phyloP scores from a whole-genome alignment of 1,140 invertebrate species.

The Rhopalosiphum padi region DNA sequence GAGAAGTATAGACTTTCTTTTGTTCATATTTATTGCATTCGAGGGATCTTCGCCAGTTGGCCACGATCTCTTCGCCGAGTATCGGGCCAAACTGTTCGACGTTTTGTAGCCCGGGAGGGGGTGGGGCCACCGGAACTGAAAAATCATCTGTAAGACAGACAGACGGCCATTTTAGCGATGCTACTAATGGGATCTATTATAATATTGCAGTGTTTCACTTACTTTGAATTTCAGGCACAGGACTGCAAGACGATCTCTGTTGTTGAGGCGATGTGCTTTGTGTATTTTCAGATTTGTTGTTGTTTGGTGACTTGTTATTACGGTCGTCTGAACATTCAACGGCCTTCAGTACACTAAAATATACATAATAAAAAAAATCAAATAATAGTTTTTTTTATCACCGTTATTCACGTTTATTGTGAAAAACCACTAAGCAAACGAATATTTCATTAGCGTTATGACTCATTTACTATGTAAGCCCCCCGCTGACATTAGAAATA shows the following conservation, averaged over 20 bases:
- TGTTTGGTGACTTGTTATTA: slow-evolving; percentile 48
- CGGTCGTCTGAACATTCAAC: slow-evolving; percentile 53
- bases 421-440: slow-evolving; percentile 38
- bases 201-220: slow-evolving; percentile 7
- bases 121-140: slow-evolving; percentile 55
- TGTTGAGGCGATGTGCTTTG: slow-evolving; percentile 48
- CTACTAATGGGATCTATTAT: slow-evolving; percentile 3
- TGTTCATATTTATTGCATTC: slow-evolving; percentile 66
- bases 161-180: slow-evolving; percentile 61
- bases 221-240: slow-evolving; percentile 57
- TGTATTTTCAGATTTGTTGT: slow-evolving; percentile 43
- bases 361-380: not conserved
- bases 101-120: slow-evolving; percentile 69
- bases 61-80: slow-evolving; percentile 79
- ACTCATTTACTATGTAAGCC: slow-evolving; percentile 39
- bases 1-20: slow-evolving; percentile 57
- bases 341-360: slow-evolving; percentile 59
- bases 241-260: slow-evolving; percentile 57
- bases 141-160: slow-evolving; percentile 61
- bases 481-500: slow-evolving; percentile 16
- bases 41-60: slow-evolving; percentile 77
- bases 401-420: slow-evolving; percentile 34
- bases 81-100: slow-evolving; percentile 75
- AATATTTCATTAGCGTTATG: slow-evolving; percentile 52
- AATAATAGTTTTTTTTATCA: slow-evolving; percentile 23